A percentile compares a stretch with the other conserved stretches of the same genome.
These are phyloP conservation scores for Drosophila pseudotakahashii DNA, from an alignment of 2,888 invertebrate species.

Conservation along the genomic window DNA sequence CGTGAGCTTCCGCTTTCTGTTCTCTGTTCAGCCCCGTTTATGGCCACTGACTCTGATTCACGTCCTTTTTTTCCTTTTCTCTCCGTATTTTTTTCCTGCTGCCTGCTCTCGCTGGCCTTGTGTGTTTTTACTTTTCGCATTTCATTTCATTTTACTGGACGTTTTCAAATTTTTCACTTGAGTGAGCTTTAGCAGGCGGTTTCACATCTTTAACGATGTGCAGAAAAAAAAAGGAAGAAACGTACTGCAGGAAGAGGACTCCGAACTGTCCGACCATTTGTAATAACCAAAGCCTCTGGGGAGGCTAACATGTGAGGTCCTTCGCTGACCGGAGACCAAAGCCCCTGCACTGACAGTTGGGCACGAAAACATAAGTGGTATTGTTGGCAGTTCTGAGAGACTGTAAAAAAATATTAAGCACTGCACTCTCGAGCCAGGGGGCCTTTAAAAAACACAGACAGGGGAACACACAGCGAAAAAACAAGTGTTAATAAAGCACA, in stretches of 20 bases:
- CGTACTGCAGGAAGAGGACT: slow-evolving; percentile 7
- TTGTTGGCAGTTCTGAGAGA: not conserved
- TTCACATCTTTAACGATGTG: slow-evolving; percentile 58
- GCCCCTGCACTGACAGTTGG: slow-evolving; percentile 11
- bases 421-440: not conserved
- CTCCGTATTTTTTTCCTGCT: not conserved
- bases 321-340: slow-evolving; percentile 37
- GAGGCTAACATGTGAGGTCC: slow-evolving; percentile 18
- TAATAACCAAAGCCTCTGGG: slow-evolving; percentile 58
- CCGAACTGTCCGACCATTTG: slow-evolving; percentile 53
- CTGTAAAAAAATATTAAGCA: not conserved
- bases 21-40: slow-evolving; percentile 21
- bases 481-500: no score
- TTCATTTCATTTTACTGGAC: slow-evolving; percentile 63
- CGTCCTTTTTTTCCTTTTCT: not conserved
- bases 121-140: slow-evolving; percentile 37
- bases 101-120: not conserved
- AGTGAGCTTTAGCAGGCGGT: slow-evolving; percentile 55
- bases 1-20: slow-evolving; percentile 63
- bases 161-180: slow-evolving; percentile 71
- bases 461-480: no score
- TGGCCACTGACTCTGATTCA: slow-evolving; percentile 33
- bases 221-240: slow-evolving; percentile 11
- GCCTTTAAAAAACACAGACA: no score
- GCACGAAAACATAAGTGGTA: slow-evolving; percentile 3